Evolutionary conservation across 2,113 vertebrate genomes (phyloP).

Genomic region (Helogale parvula): DNA sequence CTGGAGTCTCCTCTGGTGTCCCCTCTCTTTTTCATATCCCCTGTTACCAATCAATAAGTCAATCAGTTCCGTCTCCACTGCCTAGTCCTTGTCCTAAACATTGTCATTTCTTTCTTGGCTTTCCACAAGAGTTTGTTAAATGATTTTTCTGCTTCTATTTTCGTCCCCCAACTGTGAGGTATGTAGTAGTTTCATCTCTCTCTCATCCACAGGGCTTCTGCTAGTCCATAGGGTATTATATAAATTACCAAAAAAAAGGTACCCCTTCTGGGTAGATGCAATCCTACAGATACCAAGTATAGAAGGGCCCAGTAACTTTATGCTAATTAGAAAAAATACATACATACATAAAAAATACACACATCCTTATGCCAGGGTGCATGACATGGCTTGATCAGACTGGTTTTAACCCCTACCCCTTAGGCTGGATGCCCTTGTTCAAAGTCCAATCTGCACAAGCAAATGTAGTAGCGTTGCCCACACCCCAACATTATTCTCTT

Average conservation of each 20-base stretch:
- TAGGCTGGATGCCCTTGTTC: neutral
- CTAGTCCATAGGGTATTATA: neutral
- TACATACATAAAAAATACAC: too few species aligned
- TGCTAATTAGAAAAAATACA: neutral
- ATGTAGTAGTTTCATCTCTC: neutral
- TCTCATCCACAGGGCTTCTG: neutral
- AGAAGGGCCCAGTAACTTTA: neutral
- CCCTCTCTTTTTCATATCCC: neutral
- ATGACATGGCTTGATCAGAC: neutral
- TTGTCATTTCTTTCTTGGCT: neutral
- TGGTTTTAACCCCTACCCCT: neutral
- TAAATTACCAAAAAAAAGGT: neutral
- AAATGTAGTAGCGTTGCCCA: neutral
- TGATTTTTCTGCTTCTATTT: neutral
- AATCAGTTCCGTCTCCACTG: neutral
- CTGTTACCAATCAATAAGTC: neutral
- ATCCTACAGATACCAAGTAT: neutral
- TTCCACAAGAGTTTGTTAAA: neutral
- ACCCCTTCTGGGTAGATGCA: neutral
- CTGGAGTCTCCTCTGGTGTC: neutral
- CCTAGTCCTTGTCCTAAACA: neutral
- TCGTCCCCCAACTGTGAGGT: neutral
- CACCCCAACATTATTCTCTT: neutral
- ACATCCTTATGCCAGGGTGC: neutral
- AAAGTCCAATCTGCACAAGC: neutral